phyloP scores from a whole-genome alignment of 1,140 invertebrate species.

The Apis cerana region DNA sequence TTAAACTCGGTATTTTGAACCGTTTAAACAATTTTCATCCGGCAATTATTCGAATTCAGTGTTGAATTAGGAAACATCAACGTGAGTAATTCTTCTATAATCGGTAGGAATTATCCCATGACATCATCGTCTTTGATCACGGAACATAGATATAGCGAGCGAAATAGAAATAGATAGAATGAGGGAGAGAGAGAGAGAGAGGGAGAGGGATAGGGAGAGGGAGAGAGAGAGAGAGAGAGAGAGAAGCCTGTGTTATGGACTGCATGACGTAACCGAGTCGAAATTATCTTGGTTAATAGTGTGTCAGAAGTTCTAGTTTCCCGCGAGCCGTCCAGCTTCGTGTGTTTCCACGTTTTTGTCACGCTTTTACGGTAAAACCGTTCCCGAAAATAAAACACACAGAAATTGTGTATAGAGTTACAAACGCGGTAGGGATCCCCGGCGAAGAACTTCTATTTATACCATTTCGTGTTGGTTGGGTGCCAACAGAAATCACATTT shows the following conservation, averaged over 20 bases:
- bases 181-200: conserved; percentile 1
- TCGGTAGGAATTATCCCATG: conserved; percentile 56
- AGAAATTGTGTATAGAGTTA: conserved; percentile 37
- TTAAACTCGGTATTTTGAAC: not conserved
- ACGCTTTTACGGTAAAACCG: conserved; percentile 23
- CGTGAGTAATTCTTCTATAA: conserved; percentile 35
- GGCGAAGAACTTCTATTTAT: conserved; percentile 37
- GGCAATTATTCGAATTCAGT: not conserved
- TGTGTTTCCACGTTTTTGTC: conserved; percentile 35
- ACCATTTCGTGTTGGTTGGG: conserved; percentile 36
- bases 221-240: not conserved
- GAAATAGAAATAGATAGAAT: not conserved
- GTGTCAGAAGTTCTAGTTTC: conserved; percentile 17
- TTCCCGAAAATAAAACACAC: conserved; percentile 38
- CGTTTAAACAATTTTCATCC: not conserved
- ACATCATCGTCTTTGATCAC: conserved; percentile 53
- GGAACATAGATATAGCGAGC: conserved; percentile 18
- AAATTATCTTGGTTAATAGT: conserved; percentile 44
- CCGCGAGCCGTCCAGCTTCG: not conserved
- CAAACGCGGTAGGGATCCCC: conserved; percentile 12
- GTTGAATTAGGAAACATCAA: conserved; percentile 21
- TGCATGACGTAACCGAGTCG: conserved; percentile 47
- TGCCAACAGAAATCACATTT: conserved; percentile 43
- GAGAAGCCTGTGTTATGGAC: conserved; percentile 34
- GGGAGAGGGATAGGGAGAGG: conserved; percentile 6